Conservation (phyloP, 2,113 vertebrate species). For the Trichomycterus rosablanca region DNA sequence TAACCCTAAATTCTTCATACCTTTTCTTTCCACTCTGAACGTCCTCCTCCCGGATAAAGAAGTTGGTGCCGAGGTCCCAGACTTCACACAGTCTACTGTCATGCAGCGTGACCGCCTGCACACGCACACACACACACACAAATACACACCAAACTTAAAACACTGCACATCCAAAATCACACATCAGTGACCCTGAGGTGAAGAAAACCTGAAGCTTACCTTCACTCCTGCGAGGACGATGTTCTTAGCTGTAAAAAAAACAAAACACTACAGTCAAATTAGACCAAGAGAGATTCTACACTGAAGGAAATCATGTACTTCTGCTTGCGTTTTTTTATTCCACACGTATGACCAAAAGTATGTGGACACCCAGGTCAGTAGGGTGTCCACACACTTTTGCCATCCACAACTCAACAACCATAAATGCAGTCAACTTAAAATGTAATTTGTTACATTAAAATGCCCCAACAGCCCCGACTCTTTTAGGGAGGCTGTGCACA, state of each 20-base stretch:
- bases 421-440: too few species aligned
- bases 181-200: background rate
- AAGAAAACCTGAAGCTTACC: constrained; percentile 59
- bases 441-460: too few species aligned
- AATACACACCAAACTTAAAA: constrained; percentile 9
- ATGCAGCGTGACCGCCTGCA: constrained; percentile 87
- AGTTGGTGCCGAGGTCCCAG: constrained; percentile 89
- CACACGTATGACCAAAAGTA: too few species aligned
- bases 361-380: too few species aligned
- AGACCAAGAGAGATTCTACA: too few species aligned
- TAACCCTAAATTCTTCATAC: constrained; percentile 51
- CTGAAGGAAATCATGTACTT: too few species aligned
- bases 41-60: constrained; percentile 90
- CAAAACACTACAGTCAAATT: too few species aligned
- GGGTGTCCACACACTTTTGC: too few species aligned
- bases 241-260: constrained; percentile 82
- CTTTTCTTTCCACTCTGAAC: constrained; percentile 78
- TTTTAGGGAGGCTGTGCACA: too few species aligned
- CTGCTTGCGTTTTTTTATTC: too few species aligned
- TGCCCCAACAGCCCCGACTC: too few species aligned
- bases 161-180: background rate
- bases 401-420: too few species aligned
- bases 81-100: constrained; percentile 80
- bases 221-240: constrained; percentile 93
- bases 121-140: constrained; percentile 28